Base-by-base conservation (phyloP, 2,113 vertebrate species). In the Podarcis cretensis region DNA sequence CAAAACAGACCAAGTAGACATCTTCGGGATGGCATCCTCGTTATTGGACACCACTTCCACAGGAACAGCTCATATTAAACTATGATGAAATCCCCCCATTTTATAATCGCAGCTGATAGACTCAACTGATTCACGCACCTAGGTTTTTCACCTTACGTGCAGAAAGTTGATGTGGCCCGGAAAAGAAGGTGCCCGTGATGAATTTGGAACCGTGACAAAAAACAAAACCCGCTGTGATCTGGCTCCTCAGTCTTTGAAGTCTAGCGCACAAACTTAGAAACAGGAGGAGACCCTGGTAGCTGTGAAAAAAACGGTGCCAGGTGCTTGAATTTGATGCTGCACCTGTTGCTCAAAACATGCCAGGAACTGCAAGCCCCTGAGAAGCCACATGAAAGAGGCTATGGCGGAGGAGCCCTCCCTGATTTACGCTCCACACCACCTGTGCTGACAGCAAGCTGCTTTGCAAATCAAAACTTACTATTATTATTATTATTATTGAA, bases 331-430 rank as follows among this genome's bases (percentile, higher is more conserved):
- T 69, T 43, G 30, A 87, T 32, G 89, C 81, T 48, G 80, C 80
- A 59, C 81, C 85, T 73, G 81, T 90, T 77, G 81, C 74, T 73
- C 66, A 35, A 63, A 40, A 79, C 74, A 77, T 40, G 89, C 80
- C 73, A 87, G 74, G 75, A 87, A 87, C 73, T 48, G 63, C 40
- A 83, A 81, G 25, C 71, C 73, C 25, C 66, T 32, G 23, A 40
- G 30, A 85, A 89, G 37, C 77, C 89, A 86, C 84, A 86, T 89
- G 71, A 86, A 90, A 86, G 79, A 12, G 25, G 81, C 77, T 59
- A 76, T 20, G 40, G 8, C n/a, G 71, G 10, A 68, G 71, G 10
- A 68, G 65, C 40, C 59, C 35, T 86, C 86, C 43, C 79, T 71
- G 84, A 86, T 86, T 90, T 83, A 86, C 69, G 65, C 81, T 37